Evolutionary conservation across 37 sponge, comb jelly and placozoan genomes (phyloP), one percentile per base, ranked within the genome.

Genomic region (Beroe ovata): DNA sequence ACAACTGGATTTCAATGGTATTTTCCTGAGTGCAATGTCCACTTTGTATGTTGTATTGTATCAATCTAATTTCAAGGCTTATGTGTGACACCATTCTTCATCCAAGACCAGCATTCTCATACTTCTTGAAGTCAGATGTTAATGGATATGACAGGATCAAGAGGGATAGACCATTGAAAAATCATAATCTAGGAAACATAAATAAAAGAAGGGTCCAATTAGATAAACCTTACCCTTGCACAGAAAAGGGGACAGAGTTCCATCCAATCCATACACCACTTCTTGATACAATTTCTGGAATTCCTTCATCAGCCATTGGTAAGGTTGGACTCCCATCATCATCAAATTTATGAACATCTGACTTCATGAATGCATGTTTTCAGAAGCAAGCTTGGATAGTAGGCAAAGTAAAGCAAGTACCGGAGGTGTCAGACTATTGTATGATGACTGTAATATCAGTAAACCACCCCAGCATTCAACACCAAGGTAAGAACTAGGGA

Each of bases 21-120:
- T n/a, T n/a, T n/a, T n/a, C n/a, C n/a, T n/a, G n/a, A n/a, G n/a
- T n/a, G n/a, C n/a, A n/a, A n/a, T n/a, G n/a, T n/a, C n/a, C n/a
- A n/a, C n/a, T n/a, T n/a, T n/a, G n/a, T n/a, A n/a, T n/a, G n/a
- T n/a, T n/a, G n/a, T n/a, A n/a, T n/a, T n/a, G n/a, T n/a, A n/a
- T n/a, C n/a, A n/a, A n/a, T n/a, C n/a, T n/a, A n/a, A n/a, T n/a
- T n/a, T n/a, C n/a, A n/a, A n/a, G n/a, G n/a, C 54, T 47, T 47
- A 66, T 66, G 69, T 66, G 69, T 66, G 69, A 66, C 36, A 33
- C 69, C 8, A 34, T 34, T 66, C 69, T 66, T 66, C 69, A 66
- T 66, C 69, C 69, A 66, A 66, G 69, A 30, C 69, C 69, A 8
- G 6, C 32, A 8, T 66, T 66, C 36, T 66, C 36, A 34, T 34